Conservation (phyloP, 92 coral and sea anemone genomes). For the Blastomussa wellsi region DNA sequence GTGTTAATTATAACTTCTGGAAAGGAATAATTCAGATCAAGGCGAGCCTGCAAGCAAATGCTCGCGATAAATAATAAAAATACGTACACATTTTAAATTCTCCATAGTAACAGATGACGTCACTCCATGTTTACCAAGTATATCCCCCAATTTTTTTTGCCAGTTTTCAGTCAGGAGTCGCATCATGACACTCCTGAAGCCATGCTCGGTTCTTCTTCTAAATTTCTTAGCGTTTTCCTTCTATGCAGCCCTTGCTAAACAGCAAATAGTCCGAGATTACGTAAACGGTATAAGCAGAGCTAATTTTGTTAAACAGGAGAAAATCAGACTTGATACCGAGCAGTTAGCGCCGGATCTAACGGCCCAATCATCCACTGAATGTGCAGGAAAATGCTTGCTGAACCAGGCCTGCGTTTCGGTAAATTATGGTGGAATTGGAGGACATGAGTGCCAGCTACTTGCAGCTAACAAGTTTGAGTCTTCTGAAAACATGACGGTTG, state of each 20-base stretch:
- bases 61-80: no score
- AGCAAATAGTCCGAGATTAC: not conserved
- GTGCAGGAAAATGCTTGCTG: not conserved
- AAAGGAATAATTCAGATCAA: no score
- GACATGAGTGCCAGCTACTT: not conserved
- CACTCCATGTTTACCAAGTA: no score
- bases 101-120: no score
- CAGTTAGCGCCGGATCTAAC: not conserved
- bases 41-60: no score
- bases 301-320: not conserved
- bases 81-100: no score
- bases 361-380: not conserved
- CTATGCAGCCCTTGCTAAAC: not conserved
- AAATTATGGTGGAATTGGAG: not conserved
- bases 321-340: not conserved
- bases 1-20: no score
- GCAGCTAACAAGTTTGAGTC: not conserved
- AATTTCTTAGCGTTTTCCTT: not conserved
- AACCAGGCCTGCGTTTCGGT: not conserved
- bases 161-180: not conserved
- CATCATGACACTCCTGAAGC: not conserved
- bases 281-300: not conserved
- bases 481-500: not conserved
- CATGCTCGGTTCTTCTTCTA: not conserved
- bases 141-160: not conserved